phyloP scores from a whole-genome alignment of 2,113 vertebrate species.

The Perca flavescens region DNA sequence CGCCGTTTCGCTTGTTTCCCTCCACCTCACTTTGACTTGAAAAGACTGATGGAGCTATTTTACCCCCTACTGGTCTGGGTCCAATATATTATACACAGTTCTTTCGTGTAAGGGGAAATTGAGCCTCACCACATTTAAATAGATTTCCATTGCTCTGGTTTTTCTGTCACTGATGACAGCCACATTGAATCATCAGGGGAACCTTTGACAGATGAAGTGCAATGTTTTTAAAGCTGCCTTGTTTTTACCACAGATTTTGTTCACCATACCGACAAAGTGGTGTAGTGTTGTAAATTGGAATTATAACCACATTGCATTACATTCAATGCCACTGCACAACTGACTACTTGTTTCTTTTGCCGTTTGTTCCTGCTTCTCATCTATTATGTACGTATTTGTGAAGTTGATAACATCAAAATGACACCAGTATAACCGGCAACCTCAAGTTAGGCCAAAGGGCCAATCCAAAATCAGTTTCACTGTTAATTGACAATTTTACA shows the following conservation, averaged over 20 bases:
- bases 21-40: constrained; percentile 67
- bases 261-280: constrained; percentile 27
- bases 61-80: constrained; percentile 72
- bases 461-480: background rate
- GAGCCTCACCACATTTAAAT: constrained; percentile 71
- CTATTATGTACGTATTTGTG: background rate
- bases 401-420: background rate
- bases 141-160: constrained; percentile 73
- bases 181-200: constrained; percentile 66
- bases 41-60: constrained; percentile 80
- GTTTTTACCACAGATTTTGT: constrained; percentile 33
- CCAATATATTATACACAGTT: constrained; percentile 75
- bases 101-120: constrained; percentile 69
- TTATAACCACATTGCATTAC: constrained; percentile 25
- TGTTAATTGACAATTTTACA: background rate
- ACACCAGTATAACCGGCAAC: background rate
- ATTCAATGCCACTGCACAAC: background rate
- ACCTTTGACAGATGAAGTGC: constrained; percentile 62
- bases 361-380: background rate
- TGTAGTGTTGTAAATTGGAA: background rate
- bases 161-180: constrained; percentile 69
- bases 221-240: constrained; percentile 48
- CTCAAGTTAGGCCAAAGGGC: background rate
- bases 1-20: constrained; percentile 85
- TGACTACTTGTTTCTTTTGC: background rate